Base-by-base conservation (phyloP, 1,140 invertebrate genomes). In the Arctopsyche grandis region DNA sequence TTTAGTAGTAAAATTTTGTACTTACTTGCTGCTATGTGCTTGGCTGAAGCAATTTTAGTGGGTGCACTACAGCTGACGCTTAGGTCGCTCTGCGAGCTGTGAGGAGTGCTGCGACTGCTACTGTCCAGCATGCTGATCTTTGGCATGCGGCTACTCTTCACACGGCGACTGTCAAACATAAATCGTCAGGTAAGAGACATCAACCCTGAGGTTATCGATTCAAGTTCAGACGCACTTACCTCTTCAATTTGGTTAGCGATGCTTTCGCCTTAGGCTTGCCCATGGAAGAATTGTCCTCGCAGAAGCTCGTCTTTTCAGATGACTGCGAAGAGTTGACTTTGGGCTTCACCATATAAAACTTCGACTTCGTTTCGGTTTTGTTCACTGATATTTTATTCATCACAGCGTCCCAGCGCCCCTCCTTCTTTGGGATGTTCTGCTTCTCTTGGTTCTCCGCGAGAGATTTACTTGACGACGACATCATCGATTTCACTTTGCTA, bases 311-410 rank as follows among this genome's bases (percentile, higher is more conserved):
- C 43, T 79, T 81, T 43, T 83, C 77, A 0, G 58, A 63, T 1
- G 58, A 87, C 78, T 76, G 66, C 14, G 87, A 88, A 12, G 86
- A 86, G 80, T 88, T 89, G 26, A 95, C 92, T 86, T 94, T 93
- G 1, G 94, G 94, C 84, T 95, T 95, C 24, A 96, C 92, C 84
- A 80, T 43, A 69, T 92, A 91, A 9, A 90, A 90, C 82, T 93
- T 93, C n/a, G 87, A 89, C 84, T 92, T 91, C 79, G 92, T 91
- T 82, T 93, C 92, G 21, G 87, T 90, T 83, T 94, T 93, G 44
- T 91, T 91, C 82, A 92, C 93, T 22, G 92, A 91, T 70, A 94
- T 94, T 86, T 95, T 95, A 86, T 92, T 94, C 91, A 94, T 93
- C 48, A 95, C 93, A 58, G 92, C 94, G 83, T 95, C 94, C 91